A percentile compares a stretch with the other conserved stretches of the same genome.
phyloP scores from a whole-genome alignment of 2,888 invertebrate genomes.

The Xanthorhoe spadicearia region DNA sequence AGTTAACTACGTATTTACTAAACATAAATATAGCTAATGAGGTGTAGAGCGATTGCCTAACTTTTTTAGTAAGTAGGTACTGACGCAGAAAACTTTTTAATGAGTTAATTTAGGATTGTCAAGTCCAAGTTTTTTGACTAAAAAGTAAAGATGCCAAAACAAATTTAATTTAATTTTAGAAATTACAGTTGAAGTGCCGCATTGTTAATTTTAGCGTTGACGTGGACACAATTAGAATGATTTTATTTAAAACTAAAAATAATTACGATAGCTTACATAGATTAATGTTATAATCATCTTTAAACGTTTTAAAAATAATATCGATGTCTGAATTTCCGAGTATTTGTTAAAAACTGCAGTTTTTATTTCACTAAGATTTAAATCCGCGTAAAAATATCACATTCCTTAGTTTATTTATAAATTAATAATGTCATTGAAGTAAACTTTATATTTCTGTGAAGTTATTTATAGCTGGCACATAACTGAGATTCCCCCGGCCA shows the following conservation, averaged over 20 bases:
- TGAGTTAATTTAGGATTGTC: not conserved
- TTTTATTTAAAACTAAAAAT: too few species aligned
- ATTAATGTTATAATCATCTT: too few species aligned
- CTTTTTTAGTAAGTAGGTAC: conserved; percentile 2
- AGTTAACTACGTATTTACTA: conserved; percentile 3
- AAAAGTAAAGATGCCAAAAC: not conserved
- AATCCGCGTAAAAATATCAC: not conserved
- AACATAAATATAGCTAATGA: conserved; percentile 22
- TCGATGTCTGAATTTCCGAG: too few species aligned
- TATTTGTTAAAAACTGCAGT: not conserved
- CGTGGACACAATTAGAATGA: too few species aligned
- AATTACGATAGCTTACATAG: too few species aligned
- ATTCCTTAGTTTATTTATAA: not conserved
- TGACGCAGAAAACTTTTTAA: conserved; percentile 6
- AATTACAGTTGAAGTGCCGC: not conserved
- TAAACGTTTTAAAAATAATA: too few species aligned
- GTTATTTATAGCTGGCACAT: conserved; percentile 36
- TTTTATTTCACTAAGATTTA: not conserved
- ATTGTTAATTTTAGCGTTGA: not conserved
- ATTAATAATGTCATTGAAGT: conserved; percentile 40
- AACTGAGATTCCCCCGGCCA: conserved; percentile 33
- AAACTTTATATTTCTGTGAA: conserved; percentile 34
- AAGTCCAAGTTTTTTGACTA: not conserved
- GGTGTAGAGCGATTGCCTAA: conserved; percentile 16
- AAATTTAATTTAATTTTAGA: not conserved